Conservation (phyloP, 2,888 invertebrate genomes). For the Netelia fuscicornis region DNA sequence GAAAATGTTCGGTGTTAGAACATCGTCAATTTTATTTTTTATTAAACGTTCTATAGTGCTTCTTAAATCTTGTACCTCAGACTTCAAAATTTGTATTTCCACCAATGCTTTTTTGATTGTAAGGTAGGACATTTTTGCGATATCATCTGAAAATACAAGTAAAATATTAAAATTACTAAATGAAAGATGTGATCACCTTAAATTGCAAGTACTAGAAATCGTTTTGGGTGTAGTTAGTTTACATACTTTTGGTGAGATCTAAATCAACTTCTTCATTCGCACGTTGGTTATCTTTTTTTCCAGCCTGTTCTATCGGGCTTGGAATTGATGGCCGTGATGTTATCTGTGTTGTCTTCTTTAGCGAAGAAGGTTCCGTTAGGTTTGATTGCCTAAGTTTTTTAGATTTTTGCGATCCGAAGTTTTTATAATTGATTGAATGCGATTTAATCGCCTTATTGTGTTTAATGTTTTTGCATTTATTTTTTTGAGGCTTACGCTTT, state of each 20-base stretch:
- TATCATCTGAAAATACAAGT: conserved; percentile 8
- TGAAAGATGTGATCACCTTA: background rate
- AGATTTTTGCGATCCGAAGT: background rate
- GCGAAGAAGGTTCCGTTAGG: background rate
- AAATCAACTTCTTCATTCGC: conserved; percentile 1
- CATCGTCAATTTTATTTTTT: background rate
- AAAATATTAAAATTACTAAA: conserved; percentile 2
- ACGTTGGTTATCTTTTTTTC: background rate
- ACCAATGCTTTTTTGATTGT: background rate
- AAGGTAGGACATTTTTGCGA: conserved; percentile 2
- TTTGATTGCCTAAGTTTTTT: background rate
- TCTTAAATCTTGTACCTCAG: conserved; percentile 4
- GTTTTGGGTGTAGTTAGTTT: background rate
- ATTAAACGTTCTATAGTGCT: background rate
- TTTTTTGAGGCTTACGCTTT: background rate
- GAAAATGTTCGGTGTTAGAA: conserved; percentile 7
- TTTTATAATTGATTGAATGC: background rate
- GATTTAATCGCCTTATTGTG: background rate
- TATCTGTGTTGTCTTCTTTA: background rate
- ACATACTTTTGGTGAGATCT: conserved; percentile 12
- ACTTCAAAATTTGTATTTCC: background rate
- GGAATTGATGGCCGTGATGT: background rate
- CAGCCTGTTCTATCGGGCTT: background rate
- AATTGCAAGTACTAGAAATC: conserved; percentile 6
- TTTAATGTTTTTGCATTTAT: background rate